Evolutionary conservation across 2,113 vertebrate species (phyloP).

Genomic region (Ia io): DNA sequence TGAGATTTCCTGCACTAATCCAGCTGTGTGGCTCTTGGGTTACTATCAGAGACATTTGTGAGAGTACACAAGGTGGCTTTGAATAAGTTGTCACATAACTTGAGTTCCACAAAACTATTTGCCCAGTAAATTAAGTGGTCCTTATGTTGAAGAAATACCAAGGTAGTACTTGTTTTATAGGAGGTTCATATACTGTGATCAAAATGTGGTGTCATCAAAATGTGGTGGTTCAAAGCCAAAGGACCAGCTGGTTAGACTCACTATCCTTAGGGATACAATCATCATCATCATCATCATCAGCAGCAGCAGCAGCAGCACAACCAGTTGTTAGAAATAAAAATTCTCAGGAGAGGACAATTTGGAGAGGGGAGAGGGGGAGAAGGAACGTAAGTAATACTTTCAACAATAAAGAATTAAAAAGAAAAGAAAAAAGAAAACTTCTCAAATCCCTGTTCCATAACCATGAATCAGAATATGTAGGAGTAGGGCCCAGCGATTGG

Average conservation of each 20-base stretch:
- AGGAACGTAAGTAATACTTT: too few species aligned
- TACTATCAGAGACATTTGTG: not conserved
- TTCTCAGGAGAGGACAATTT: not conserved
- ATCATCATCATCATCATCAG: not conserved
- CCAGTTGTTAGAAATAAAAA: not conserved
- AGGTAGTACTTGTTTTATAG: not conserved
- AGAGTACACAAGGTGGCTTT: not conserved
- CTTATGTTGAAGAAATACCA: not conserved
- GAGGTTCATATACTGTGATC: not conserved
- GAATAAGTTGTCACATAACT: slow-evolving; percentile 16
- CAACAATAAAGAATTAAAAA: too few species aligned
- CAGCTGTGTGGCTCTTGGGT: not conserved
- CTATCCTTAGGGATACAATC: not conserved
- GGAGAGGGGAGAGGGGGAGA: too few species aligned
- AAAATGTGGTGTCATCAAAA: not conserved
- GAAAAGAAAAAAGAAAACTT: not conserved
- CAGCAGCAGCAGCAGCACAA: not conserved
- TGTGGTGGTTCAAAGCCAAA: not conserved
- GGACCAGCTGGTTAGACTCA: not conserved
- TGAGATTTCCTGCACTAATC: not conserved
- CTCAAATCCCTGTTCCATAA: not conserved
- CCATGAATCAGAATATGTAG: not conserved
- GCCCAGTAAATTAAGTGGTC: not conserved
- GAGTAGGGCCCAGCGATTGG: not conserved
- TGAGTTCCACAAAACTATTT: not conserved